phyloP scores from a whole-genome alignment of 2,888 invertebrate species.

The Lasioglossum morio region DNA sequence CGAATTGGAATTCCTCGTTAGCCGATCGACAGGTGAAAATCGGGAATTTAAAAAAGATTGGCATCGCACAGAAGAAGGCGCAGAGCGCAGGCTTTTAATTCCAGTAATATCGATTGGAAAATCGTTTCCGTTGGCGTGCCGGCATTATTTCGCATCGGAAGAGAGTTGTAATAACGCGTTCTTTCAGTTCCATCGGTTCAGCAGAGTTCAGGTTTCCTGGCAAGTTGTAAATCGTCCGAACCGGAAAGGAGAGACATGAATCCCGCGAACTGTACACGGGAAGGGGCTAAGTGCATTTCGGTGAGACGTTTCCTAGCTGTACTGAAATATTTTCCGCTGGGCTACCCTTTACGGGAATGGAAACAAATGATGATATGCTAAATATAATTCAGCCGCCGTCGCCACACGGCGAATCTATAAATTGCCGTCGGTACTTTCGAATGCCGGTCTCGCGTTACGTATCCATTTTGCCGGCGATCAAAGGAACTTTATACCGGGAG shows the following conservation, averaged over 20 bases:
- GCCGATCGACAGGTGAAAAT: not conserved
- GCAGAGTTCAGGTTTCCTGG: no score
- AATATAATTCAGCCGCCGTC: constrained; percentile 41
- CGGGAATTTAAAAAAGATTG: not conserved
- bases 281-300: not conserved
- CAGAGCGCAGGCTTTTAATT: not conserved
- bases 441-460: constrained; percentile 16
- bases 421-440: constrained; percentile 21
- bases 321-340: not conserved
- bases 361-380: constrained; percentile 29
- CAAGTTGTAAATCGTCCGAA: not conserved
- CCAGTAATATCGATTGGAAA: not conserved
- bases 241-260: not conserved
- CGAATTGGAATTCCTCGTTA: not conserved
- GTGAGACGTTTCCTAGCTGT: constrained; percentile 16
- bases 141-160: not conserved
- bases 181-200: not conserved
- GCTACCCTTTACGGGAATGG: not conserved
- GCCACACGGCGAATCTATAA: constrained; percentile 31
- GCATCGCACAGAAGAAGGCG: no score
- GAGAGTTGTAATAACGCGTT: not conserved
- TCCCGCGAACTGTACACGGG: not conserved
- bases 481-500: constrained; percentile 18
- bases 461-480: constrained; percentile 26
- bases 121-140: not conserved